phyloP scores from a whole-genome alignment of 2,888 invertebrate genomes.

The Molanna angustata region DNA sequence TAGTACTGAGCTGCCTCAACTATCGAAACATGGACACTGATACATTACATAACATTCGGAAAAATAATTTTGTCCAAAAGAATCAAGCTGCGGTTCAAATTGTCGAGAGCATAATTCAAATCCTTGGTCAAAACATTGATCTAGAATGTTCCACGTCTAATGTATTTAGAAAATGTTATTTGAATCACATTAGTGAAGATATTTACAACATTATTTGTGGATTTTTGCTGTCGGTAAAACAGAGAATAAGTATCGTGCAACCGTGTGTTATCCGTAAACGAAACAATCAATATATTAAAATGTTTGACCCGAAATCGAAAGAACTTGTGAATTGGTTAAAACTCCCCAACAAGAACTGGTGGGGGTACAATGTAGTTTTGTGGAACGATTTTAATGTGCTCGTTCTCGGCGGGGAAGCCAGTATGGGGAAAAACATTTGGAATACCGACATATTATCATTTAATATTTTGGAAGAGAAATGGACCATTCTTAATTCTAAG shows the following conservation, averaged over 20 bases:
- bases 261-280: conserved; percentile 20
- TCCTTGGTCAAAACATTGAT: conserved; percentile 1
- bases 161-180: neutral
- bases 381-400: conserved; percentile 27
- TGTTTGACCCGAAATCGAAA: conserved; percentile 9
- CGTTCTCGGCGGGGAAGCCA: conserved; percentile 22
- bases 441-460: conserved; percentile 24
- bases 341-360: conserved; percentile 18
- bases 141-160: neutral
- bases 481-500: conserved; percentile 15
- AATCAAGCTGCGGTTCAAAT: conserved; percentile 17
- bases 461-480: conserved; percentile 24
- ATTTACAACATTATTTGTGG: conserved; percentile 17
- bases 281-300: conserved; percentile 10
- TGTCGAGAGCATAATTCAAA: conserved; percentile 13
- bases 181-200: conserved; percentile 8
- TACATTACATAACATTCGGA: conserved; percentile 9
- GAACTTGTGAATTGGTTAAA: conserved; percentile 15
- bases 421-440: conserved; percentile 23
- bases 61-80: conserved; percentile 9
- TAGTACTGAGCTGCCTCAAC: conserved; percentile 24
- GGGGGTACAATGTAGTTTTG: conserved; percentile 25
- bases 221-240: conserved; percentile 7
- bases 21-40: conserved; percentile 13
- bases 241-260: conserved; percentile 18